Evolutionary conservation across 2,113 vertebrate species (phyloP), one percentile per base, ranked within the genome.

Genomic region (Poecile atricapillus): DNA sequence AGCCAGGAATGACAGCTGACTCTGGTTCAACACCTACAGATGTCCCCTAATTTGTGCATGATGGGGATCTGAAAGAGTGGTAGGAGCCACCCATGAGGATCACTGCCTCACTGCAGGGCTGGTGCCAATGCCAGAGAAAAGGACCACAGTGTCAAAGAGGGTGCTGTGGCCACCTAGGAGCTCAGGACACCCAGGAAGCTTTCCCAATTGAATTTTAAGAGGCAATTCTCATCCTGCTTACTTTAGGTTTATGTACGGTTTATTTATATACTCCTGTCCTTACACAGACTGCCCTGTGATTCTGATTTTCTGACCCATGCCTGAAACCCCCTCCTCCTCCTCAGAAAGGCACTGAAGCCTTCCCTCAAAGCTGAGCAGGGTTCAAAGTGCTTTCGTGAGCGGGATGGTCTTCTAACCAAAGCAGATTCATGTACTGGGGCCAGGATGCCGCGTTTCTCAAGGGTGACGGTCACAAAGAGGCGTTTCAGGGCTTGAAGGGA

Each of bases 391-490:
- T 92, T 78, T 60, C 30, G 47, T 74, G 68, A 84, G 80, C 56
- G 30, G 56, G 47, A 93, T 16, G 5, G 3, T 96, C 83, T 93
- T 62, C 71, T 47, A 89, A 52, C 55, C 82, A 80, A 89, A 95
- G 77, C 64, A 95, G 93, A 93, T 89, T 92, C 90, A 71, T 93
- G 92, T 56, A 86, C 1, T 9, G 2, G 49, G 88, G 94, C 88
- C 88, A 96, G 83, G 89, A 90, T 75, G 81, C 89, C 3, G 3
- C 6, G 17, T 89, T 94, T 94, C 92, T 93, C 90, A 82, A 96
- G 93, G 91, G 96, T 97, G 96, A 97, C 21, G 46, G 96, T 95
- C 96, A 97, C 95, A 97, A 97, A 92, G 77, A 95, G 73, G 91
- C 56, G 0, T 94, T 95, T 94, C 91, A 93, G 93, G 69, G 52